A percentile compares a stretch with the other conserved stretches of the same genome.
These are phyloP conservation scores for Hassar affinis DNA, from an alignment of 2,113 vertebrate species.

Conservation along the genomic window DNA sequence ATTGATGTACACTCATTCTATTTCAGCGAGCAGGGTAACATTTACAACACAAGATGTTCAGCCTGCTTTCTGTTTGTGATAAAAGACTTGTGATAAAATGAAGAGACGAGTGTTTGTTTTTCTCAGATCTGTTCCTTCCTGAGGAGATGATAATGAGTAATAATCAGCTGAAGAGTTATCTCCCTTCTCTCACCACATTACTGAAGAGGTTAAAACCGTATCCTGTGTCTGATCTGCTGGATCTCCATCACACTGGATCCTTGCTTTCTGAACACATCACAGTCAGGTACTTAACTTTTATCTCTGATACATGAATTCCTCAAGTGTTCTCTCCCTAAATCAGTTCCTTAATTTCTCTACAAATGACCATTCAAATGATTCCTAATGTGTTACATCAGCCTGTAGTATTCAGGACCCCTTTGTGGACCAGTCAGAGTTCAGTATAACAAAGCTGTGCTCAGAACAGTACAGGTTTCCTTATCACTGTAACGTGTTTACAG, in stretches of 20 bases:
- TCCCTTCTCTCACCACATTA: slow-evolving; percentile 60
- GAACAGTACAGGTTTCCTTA: not conserved
- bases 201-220: slow-evolving; percentile 62
- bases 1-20: slow-evolving; percentile 28
- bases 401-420: not conserved
- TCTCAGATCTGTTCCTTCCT: slow-evolving; percentile 9
- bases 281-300: slow-evolving; percentile 56
- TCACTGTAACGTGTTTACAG: not conserved
- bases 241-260: slow-evolving; percentile 39
- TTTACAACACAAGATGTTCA: not conserved
- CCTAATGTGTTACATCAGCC: not conserved
- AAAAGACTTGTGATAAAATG: not conserved
- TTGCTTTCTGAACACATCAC: slow-evolving; percentile 54
- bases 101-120: not conserved
- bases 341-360: not conserved
- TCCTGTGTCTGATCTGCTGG: slow-evolving; percentile 62
- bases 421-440: not conserved
- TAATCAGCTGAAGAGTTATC: slow-evolving; percentile 57
- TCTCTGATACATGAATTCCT: not conserved
- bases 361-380: not conserved
- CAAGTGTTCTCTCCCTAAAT: not conserved
- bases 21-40: slow-evolving; percentile 18
- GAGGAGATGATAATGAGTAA: slow-evolving; percentile 34
- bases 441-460: not conserved
- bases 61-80: not conserved